These are phyloP conservation scores for Octopus sinensis DNA, from an alignment of 1,140 invertebrate species.

Conservation along the genomic window DNA sequence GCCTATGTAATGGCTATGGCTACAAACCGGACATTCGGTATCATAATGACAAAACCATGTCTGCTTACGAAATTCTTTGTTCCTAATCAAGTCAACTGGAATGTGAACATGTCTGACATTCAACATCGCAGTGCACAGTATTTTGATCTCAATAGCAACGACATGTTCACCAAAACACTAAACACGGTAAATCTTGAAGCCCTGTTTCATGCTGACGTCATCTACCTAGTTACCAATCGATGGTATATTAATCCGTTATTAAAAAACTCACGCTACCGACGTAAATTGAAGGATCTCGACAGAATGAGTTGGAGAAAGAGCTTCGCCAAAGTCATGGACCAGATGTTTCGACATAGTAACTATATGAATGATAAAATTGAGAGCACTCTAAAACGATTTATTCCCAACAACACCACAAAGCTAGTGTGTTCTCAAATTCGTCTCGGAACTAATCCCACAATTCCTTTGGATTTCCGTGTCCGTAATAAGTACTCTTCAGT, in stretches of 20 bases:
- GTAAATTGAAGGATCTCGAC: neutral
- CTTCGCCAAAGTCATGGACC: slow-evolving; percentile 8
- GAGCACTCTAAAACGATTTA: neutral
- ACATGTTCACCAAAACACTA: slow-evolving; percentile 10
- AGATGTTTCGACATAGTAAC: neutral
- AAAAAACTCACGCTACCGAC: slow-evolving; percentile 26
- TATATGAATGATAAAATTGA: slow-evolving; percentile 3
- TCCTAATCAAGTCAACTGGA: slow-evolving; percentile 20
- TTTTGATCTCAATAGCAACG: neutral
- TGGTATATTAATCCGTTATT: slow-evolving; percentile 33
- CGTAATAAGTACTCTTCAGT: neutral
- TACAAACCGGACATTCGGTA: slow-evolving; percentile 20
- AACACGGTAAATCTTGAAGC: neutral
- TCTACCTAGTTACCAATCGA: slow-evolving; percentile 30
- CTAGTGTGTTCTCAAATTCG: slow-evolving; percentile 25
- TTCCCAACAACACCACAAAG: neutral
- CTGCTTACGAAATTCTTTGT: slow-evolving; percentile 14
- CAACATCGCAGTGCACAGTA: neutral
- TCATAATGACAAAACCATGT: slow-evolving; percentile 24
- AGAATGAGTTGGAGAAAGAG: neutral
- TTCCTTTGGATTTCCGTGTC: slow-evolving; percentile 18
- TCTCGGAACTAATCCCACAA: slow-evolving; percentile 23
- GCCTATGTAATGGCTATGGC: slow-evolving; percentile 23
- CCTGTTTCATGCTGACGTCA: slow-evolving; percentile 13
- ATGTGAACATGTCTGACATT: neutral